These are phyloP conservation scores for Cephus cinctus DNA, from an alignment of 1,140 invertebrate species.

Conservation along the genomic window DNA sequence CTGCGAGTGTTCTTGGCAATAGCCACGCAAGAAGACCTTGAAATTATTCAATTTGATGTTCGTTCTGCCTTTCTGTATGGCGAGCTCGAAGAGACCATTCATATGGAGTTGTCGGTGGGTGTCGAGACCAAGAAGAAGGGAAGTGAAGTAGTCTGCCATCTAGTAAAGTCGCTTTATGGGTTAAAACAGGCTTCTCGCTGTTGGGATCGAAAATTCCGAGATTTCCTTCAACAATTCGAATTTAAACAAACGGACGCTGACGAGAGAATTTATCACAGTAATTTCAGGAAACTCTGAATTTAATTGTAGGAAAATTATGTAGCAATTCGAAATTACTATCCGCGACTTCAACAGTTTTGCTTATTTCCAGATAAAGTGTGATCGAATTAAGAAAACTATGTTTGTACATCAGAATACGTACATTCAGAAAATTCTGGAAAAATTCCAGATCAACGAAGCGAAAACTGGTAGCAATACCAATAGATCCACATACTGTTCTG, in stretches of 20 bases:
- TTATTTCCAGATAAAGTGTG: constrained; percentile 10
- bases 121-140: constrained; percentile 19
- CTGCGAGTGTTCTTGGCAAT: constrained; percentile 16
- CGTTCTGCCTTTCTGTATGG: constrained; percentile 15
- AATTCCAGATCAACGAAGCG: constrained; percentile 24
- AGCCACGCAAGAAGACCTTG: neutral
- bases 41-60: constrained; percentile 15
- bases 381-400: neutral
- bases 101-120: constrained; percentile 30
- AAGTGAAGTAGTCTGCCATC: constrained; percentile 19
- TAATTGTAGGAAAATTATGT: neutral
- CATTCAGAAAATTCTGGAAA: constrained; percentile 18
- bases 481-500: constrained; percentile 9
- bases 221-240: constrained; percentile 34
- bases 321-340: constrained; percentile 3
- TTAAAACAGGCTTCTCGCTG: constrained; percentile 17
- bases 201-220: constrained; percentile 19
- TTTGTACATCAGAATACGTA: constrained; percentile 21
- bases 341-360: constrained; percentile 6
- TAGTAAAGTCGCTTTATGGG: constrained; percentile 21
- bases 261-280: constrained; percentile 9
- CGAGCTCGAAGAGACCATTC: constrained; percentile 13
- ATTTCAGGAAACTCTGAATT: neutral
- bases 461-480: constrained; percentile 26
- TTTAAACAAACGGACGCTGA: constrained; percentile 29